A percentile compares a stretch with the other conserved stretches of the same genome.
phyloP scores from a whole-genome alignment of 2,888 invertebrate species.

The Dorcus hopei region DNA sequence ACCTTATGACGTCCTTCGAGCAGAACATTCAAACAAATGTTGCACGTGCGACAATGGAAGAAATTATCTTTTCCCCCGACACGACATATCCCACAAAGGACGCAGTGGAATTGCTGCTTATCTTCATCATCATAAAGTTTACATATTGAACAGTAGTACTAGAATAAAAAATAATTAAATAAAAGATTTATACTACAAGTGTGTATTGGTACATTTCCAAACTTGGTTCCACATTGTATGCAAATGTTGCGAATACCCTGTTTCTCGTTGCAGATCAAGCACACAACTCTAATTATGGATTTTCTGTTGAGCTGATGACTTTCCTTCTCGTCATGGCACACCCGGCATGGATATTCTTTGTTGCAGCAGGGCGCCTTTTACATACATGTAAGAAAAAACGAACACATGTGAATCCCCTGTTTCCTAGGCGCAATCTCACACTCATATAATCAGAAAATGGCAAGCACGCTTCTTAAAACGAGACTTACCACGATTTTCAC shows the following conservation, averaged over 20 bases:
- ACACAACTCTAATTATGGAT: conserved; percentile 71
- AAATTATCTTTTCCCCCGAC: conserved; percentile 77
- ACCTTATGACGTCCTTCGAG: conserved; percentile 74
- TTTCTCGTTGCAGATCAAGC: conserved; percentile 68
- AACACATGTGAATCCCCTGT: background rate
- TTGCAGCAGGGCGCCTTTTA: conserved; percentile 80
- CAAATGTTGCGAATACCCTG: conserved; percentile 72
- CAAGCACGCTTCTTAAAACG: background rate
- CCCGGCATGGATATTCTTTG: conserved; percentile 76
- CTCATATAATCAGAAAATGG: background rate
- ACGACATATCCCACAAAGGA: conserved; percentile 79
- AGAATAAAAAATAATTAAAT: conserved; percentile 25
- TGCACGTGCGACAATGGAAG: conserved; percentile 79
- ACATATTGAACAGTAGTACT: conserved; percentile 78
- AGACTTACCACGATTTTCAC: conserved; percentile 16
- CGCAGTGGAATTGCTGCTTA: conserved; percentile 80
- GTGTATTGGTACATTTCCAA: conserved; percentile 62
- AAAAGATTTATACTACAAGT: background rate
- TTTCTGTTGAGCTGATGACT: conserved; percentile 73
- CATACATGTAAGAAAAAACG: conserved; percentile 16
- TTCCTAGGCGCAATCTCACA: background rate
- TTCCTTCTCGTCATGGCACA: conserved; percentile 79
- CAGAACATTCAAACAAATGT: conserved; percentile 75
- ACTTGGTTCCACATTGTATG: conserved; percentile 64
- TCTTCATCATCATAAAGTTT: conserved; percentile 79